Evolutionary conservation across 2,888 invertebrate species (phyloP).

Genomic region (Ichneumoninae sp.): DNA sequence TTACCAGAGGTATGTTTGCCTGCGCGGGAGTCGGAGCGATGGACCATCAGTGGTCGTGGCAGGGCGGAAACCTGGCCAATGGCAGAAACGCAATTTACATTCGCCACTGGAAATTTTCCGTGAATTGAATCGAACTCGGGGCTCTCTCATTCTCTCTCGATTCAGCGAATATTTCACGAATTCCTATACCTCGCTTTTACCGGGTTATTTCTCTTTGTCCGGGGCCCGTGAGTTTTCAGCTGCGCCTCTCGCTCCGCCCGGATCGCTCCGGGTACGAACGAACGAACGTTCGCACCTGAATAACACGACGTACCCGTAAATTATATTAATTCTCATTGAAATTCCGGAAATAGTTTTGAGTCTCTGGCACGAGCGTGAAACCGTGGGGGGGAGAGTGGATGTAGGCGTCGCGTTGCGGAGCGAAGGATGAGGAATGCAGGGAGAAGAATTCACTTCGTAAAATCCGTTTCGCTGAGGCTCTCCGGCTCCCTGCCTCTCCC

Average conservation of each 20-base stretch:
- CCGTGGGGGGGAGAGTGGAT: background rate
- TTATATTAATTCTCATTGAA: slow-evolving; percentile 75
- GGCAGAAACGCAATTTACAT: slow-evolving; percentile 61
- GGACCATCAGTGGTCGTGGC: slow-evolving; percentile 11
- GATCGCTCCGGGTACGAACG: background rate
- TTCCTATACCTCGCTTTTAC: slow-evolving; percentile 23
- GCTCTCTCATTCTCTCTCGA: slow-evolving; percentile 13
- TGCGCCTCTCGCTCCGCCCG: background rate
- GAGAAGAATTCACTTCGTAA: slow-evolving; percentile 27
- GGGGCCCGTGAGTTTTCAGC: background rate
- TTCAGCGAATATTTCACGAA: slow-evolving; percentile 47
- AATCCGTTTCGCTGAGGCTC: background rate
- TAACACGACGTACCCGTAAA: slow-evolving; percentile 64
- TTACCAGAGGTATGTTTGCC: slow-evolving; percentile 13
- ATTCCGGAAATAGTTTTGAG: slow-evolving; percentile 72
- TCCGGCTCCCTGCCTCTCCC: background rate
- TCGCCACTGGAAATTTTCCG: slow-evolving; percentile 52
- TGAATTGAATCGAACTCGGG: slow-evolving; percentile 52
- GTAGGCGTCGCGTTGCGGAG: background rate
- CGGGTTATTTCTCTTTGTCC: slow-evolving; percentile 33
- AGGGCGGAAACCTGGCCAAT: slow-evolving; percentile 5
- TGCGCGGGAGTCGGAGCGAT: background rate
- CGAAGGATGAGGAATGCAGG: slow-evolving; percentile 18
- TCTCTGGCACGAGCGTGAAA: background rate
- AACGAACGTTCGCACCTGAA: background rate